Conservation (phyloP, 1,140 invertebrate genomes). For the Philopotamus ludificatus region DNA sequence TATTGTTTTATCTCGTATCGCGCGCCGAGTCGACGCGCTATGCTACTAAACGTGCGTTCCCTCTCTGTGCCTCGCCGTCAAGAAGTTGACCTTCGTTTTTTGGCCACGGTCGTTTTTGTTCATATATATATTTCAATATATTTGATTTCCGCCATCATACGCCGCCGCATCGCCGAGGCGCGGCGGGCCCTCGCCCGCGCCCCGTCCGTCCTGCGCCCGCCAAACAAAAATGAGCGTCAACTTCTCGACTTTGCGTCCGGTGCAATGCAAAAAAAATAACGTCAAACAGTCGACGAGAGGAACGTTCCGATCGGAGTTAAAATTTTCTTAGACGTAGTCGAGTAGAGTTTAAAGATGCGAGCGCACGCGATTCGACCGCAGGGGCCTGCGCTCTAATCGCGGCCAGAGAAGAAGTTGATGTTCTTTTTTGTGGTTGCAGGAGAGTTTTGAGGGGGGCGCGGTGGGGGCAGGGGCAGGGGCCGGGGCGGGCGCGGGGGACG, state of each 20-base stretch:
- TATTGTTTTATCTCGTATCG: slow-evolving; percentile 45
- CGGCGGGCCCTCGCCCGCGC: slow-evolving; percentile 17
- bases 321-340: slow-evolving; percentile 44
- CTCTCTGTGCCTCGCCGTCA: slow-evolving; percentile 69
- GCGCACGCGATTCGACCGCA: slow-evolving; percentile 46
- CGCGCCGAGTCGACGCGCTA: slow-evolving; percentile 55
- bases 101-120: slow-evolving; percentile 72
- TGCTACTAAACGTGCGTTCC: slow-evolving; percentile 51
- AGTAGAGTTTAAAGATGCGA: slow-evolving; percentile 46
- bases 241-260: slow-evolving; percentile 73
- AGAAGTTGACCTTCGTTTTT: slow-evolving; percentile 90
- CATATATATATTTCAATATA: slow-evolving; percentile 47
- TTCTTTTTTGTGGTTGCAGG: slow-evolving; percentile 90
- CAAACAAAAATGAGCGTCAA: slow-evolving; percentile 94
- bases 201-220: slow-evolving; percentile 52
- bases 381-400: slow-evolving; percentile 46
- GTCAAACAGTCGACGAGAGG: too few species aligned
- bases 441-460: slow-evolving; percentile 69
- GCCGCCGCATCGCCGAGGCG: not conserved
- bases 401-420: slow-evolving; percentile 82
- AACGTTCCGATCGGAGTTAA: slow-evolving; percentile 10
- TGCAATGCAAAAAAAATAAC: slow-evolving; percentile 19
- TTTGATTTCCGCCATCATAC: slow-evolving; percentile 38
- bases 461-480: slow-evolving; percentile 50
- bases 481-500: slow-evolving; percentile 52